Conservation (phyloP, 1,140 invertebrate species). For the Alviniconcha marisindica region DNA sequence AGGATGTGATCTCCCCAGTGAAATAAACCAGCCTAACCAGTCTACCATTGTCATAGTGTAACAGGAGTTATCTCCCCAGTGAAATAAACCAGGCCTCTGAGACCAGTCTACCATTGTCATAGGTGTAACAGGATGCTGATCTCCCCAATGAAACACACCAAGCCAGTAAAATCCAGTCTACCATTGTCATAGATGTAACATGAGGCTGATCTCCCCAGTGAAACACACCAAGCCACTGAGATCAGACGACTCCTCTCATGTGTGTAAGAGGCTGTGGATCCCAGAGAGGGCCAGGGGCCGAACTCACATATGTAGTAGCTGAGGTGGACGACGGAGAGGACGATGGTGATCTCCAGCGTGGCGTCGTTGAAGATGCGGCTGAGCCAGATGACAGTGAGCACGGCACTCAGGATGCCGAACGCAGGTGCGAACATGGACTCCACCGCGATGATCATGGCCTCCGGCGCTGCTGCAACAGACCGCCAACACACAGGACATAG, state of each 20-base stretch:
- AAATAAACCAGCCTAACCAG: too few relatives aligned
- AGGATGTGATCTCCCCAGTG: too few relatives aligned
- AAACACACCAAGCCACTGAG: neutral
- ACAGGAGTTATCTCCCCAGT: too few relatives aligned
- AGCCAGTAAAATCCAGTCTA: neutral
- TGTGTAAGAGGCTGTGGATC: neutral
- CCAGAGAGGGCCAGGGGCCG: neutral
- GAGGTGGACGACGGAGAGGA: constrained; percentile 18
- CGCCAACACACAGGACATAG: neutral
- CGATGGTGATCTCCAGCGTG: constrained; percentile 34
- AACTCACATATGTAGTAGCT: constrained; percentile 22
- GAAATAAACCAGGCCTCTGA: too few relatives aligned
- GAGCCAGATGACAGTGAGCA: constrained; percentile 16
- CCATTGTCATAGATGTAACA: neutral
- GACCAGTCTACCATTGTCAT: neutral
- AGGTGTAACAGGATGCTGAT: too few relatives aligned
- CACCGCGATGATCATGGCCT: neutral
- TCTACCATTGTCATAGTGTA: too few relatives aligned
- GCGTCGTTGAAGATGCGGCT: constrained; percentile 26
- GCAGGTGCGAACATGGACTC: neutral
- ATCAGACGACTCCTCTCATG: neutral
- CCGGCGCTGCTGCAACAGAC: neutral
- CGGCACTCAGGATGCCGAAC: neutral
- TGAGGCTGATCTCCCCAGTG: neutral
- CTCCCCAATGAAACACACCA: too few relatives aligned